Evolutionary conservation across 2,797 vertebrate genomes (phyloP).

Genomic region (Danio jaintianensis): DNA sequence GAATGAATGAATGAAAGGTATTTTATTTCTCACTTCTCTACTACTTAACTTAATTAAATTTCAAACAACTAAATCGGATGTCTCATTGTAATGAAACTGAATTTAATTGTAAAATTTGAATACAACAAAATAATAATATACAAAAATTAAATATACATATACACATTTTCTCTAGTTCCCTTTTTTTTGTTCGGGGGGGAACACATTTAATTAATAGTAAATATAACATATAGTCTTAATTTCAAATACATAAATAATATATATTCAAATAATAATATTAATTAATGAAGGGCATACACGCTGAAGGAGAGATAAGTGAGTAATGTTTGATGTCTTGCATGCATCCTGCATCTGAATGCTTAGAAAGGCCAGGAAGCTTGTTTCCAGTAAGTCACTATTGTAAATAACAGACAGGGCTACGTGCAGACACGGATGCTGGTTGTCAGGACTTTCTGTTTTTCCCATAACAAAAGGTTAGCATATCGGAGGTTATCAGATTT

Average conservation of each 20-base stretch:
- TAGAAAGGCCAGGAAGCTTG: conserved; percentile 15
- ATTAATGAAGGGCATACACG: background rate
- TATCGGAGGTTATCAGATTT: background rate
- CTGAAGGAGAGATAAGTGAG: background rate
- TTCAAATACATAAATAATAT: background rate
- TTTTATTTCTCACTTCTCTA: no score
- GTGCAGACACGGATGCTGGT: conserved; percentile 26
- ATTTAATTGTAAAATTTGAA: no score
- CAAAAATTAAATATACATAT: no score
- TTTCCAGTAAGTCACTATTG: conserved; percentile 32
- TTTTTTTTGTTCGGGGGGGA: no score
- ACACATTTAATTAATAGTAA: no score
- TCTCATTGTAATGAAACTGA: no score
- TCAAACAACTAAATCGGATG: no score
- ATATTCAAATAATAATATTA: background rate
- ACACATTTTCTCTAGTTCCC: no score
- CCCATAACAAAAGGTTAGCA: conserved; percentile 53
- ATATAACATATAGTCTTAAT: no score
- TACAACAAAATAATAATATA: no score
- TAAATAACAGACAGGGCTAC: conserved; percentile 41
- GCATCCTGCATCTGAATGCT: conserved; percentile 32
- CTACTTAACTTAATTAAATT: no score
- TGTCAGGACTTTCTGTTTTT: conserved; percentile 29
- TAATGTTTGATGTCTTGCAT: conserved; percentile 17
- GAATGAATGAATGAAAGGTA: no score